phyloP scores from a whole-genome alignment of 2,888 invertebrate genomes.

The Unio delphinus region DNA sequence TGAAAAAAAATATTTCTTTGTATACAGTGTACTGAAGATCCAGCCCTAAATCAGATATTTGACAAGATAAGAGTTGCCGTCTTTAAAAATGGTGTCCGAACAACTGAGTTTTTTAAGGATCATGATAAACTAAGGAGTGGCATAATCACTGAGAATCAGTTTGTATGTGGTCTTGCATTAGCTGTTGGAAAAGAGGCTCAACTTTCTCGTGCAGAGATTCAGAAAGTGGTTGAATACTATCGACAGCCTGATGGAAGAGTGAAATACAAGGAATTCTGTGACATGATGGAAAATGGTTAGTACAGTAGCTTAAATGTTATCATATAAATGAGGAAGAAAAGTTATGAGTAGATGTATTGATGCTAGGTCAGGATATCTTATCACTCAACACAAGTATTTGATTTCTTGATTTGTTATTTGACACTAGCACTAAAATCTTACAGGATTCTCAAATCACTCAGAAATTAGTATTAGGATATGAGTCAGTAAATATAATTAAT shows the following conservation, averaged over 20 bases:
- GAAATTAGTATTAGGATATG: too few species aligned
- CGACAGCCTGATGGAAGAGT: conserved; percentile 66
- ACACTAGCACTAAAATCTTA: too few species aligned
- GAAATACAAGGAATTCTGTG: conserved; percentile 70
- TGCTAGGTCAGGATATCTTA: not conserved
- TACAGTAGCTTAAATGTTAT: not conserved
- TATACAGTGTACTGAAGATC: conserved; percentile 56
- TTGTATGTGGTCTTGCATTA: conserved; percentile 67
- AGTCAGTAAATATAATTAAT: too few species aligned
- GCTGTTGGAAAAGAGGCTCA: conserved; percentile 70
- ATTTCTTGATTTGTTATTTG: too few species aligned
- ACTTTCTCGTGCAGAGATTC: conserved; percentile 66
- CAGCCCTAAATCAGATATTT: conserved; percentile 67
- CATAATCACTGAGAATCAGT: conserved; percentile 71
- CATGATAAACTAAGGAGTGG: conserved; percentile 69
- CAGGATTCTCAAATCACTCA: too few species aligned
- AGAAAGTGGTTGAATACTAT: conserved; percentile 68
- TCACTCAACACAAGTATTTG: too few species aligned
- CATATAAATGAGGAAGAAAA: not conserved
- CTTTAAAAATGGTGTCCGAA: conserved; percentile 68
- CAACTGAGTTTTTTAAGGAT: conserved; percentile 70
- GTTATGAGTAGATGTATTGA: not conserved
- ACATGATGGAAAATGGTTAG: conserved; percentile 70
- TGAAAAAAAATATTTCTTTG: conserved; percentile 1
- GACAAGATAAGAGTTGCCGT: conserved; percentile 68